A percentile compares a stretch with the other conserved stretches of the same genome.
Evolutionary conservation across 2,113 vertebrate genomes (phyloP).

Genomic region (Rhinoptilus africanus): DNA sequence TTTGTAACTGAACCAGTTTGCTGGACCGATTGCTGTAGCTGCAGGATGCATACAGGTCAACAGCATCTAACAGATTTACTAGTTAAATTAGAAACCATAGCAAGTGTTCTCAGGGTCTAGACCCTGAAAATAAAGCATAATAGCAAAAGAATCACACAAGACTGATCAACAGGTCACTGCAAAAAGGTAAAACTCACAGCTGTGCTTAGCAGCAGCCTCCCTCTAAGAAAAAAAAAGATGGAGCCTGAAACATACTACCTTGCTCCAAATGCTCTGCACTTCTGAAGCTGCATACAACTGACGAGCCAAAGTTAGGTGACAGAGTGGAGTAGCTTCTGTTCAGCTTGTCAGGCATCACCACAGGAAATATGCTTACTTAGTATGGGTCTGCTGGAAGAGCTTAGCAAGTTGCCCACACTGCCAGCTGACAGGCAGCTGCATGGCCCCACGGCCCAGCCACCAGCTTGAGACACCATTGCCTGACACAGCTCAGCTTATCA

Average conservation of each 20-base stretch:
- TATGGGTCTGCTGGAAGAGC: background rate
- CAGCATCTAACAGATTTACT: background rate
- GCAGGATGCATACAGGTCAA: background rate
- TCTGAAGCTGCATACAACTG: background rate
- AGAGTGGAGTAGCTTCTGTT: background rate
- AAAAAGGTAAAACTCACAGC: background rate
- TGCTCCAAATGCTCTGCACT: background rate
- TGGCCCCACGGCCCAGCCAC: rapidly evolving
- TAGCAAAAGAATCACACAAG: background rate
- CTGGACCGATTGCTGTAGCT: background rate
- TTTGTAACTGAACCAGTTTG: background rate
- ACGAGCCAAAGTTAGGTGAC: background rate
- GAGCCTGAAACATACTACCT: background rate
- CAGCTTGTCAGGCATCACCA: background rate
- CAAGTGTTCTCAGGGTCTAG: background rate
- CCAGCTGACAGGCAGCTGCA: background rate
- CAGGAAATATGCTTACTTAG: background rate
- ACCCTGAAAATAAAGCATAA: background rate
- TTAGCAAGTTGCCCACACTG: background rate
- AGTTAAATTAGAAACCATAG: background rate
- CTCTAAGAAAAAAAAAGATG: background rate
- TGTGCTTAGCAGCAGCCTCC: background rate
- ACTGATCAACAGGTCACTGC: background rate
- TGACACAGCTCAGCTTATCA: background rate
- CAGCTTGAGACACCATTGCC: background rate